phyloP scores from a whole-genome alignment of 2,113 vertebrate species.

The Zosterops japonicus region DNA sequence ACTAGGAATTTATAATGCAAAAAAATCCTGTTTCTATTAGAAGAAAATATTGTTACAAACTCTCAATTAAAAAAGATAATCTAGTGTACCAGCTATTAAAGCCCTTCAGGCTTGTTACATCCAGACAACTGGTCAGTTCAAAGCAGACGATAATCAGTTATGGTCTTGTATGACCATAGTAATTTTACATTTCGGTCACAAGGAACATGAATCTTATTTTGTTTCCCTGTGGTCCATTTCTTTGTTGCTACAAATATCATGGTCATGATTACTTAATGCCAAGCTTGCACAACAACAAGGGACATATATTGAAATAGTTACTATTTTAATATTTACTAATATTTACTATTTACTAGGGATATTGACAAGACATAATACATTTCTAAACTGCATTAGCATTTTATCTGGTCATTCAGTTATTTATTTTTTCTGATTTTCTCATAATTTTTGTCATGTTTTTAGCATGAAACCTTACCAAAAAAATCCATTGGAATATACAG shows the following conservation, averaged over 20 bases:
- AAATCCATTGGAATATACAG: not conserved
- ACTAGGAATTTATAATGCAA: not conserved
- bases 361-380: not conserved
- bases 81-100: not conserved
- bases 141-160: not conserved
- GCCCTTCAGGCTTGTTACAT: not conserved
- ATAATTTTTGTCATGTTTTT: not conserved
- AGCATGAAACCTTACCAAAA: not conserved
- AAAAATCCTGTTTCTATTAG: not conserved
- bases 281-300: not conserved
- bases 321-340: not conserved
- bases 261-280: not conserved
- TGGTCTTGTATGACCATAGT: not conserved
- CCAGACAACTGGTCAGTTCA: not conserved
- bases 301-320: not conserved
- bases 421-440: not conserved
- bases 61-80: not conserved
- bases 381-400: not conserved
- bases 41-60: not conserved
- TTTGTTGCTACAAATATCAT: not conserved
- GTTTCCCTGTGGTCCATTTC: not conserved
- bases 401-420: not conserved
- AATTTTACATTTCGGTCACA: not conserved
- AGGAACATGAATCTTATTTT: not conserved
- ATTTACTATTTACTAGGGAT: not conserved